These are phyloP conservation scores for Busseola fusca DNA, from an alignment of 2,888 invertebrate genomes.

Conservation along the genomic window DNA sequence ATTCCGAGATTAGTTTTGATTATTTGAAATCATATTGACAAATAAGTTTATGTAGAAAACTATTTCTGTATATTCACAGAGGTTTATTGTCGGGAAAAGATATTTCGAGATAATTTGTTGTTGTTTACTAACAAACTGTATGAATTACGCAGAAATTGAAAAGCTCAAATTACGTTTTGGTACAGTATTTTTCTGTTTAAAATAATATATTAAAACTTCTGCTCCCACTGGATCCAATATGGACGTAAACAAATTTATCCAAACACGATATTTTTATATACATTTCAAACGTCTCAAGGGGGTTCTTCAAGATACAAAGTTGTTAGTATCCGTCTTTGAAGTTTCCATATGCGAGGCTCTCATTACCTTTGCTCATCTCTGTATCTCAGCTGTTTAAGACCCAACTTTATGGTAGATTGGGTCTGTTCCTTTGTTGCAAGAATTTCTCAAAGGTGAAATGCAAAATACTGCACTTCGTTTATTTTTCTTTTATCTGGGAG, in stretches of 20 bases:
- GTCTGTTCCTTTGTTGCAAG: conserved; percentile 33
- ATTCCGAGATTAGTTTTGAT: conserved; percentile 1
- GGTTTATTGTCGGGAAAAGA: neutral
- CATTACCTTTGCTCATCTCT: conserved; percentile 31
- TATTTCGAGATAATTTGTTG: neutral
- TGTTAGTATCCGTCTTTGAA: conserved; percentile 39
- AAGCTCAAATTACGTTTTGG: neutral
- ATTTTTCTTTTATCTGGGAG: conserved; percentile 6
- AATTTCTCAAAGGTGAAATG: conserved; percentile 22
- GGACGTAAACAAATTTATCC: conserved; percentile 26
- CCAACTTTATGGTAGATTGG: conserved; percentile 32
- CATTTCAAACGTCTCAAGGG: conserved; percentile 24
- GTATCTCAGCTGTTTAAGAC: conserved; percentile 31
- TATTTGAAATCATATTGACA: neutral
- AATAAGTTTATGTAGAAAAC: neutral
- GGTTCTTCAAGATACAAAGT: conserved; percentile 38
- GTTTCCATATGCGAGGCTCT: conserved; percentile 23
- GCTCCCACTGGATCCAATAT: neutral
- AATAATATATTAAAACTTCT: neutral
- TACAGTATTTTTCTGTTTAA: neutral
- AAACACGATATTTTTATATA: conserved; percentile 10
- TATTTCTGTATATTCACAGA: neutral
- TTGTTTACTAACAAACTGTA: neutral
- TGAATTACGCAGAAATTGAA: neutral
- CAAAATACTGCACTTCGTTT: conserved; percentile 29